Percentiles rank a stretch among this genome's conserved stretches.
Evolutionary conservation across 2,888 invertebrate genomes (phyloP).

Genomic region (Auanema freiburgensis): DNA sequence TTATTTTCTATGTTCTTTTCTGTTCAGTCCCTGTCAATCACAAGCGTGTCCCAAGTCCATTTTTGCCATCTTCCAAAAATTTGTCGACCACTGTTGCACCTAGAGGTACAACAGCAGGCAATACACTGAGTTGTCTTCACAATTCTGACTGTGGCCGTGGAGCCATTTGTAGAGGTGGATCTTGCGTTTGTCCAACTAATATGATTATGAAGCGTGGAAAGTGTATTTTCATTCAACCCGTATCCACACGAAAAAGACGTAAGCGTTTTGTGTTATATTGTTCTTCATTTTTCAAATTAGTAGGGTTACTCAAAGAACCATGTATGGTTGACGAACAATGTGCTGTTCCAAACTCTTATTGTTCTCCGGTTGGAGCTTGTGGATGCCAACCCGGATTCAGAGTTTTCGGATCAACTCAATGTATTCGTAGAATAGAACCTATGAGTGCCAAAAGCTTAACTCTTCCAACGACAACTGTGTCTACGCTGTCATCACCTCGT

Average conservation of each 20-base stretch:
- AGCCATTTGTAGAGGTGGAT: slow-evolving; percentile 27
- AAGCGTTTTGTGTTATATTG: background rate
- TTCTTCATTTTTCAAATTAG: slow-evolving; percentile 19
- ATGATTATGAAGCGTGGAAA: slow-evolving; percentile 28
- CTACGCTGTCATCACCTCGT: background rate
- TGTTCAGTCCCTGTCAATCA: slow-evolving; percentile 14
- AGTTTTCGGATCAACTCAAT: slow-evolving; percentile 50
- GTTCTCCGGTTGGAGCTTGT: slow-evolving; percentile 35
- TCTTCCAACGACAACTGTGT: slow-evolving; percentile 12
- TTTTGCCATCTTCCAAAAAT: background rate
- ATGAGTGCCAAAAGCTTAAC: slow-evolving; percentile 11
- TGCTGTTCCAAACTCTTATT: slow-evolving; percentile 37
- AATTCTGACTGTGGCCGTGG: slow-evolving; percentile 27
- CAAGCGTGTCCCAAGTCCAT: background rate
- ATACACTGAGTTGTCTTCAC: slow-evolving; percentile 2
- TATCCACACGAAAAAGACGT: slow-evolving; percentile 11
- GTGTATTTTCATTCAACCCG: slow-evolving; percentile 13
- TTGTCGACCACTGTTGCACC: background rate
- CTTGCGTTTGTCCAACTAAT: slow-evolving; percentile 34
- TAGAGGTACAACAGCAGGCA: background rate
- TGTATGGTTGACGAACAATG: slow-evolving; percentile 36
- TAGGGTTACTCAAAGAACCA: slow-evolving; percentile 41
- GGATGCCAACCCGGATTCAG: slow-evolving; percentile 41
- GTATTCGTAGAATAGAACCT: slow-evolving; percentile 25
- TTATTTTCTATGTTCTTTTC: slow-evolving; percentile 7